These are phyloP conservation scores for Lagodon rhomboides DNA, from an alignment of 2,797 vertebrate genomes.

Conservation along the genomic window DNA sequence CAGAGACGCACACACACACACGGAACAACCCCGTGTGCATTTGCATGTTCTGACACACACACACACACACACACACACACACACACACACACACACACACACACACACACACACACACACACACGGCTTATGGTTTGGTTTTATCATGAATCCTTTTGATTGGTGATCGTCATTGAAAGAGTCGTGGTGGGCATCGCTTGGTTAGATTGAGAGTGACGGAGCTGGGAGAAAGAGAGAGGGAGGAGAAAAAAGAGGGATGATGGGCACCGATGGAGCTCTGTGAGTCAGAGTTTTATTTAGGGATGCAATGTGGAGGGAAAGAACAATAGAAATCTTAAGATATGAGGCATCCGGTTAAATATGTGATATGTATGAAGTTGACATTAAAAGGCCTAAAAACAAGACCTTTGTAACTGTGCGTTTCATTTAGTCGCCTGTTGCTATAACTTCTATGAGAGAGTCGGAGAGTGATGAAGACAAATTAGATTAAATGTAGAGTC, in stretches of 20 bases:
- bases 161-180: conserved; percentile 36
- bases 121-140: background rate
- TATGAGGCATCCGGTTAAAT: too few relatives aligned
- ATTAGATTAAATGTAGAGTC: too few relatives aligned
- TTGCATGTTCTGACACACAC: background rate
- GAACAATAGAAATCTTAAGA: background rate
- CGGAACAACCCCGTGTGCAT: background rate
- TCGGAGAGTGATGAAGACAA: too few relatives aligned
- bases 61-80: conserved; percentile 15
- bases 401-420: too few relatives aligned
- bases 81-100: conserved; percentile 12
- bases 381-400: too few relatives aligned
- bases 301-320: background rate
- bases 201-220: conserved; percentile 17
- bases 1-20: conserved; percentile 15
- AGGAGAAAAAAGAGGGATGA: background rate
- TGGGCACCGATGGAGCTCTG: background rate
- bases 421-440: too few relatives aligned
- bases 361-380: too few relatives aligned
- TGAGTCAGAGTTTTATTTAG: background rate
- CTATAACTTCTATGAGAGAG: too few relatives aligned
- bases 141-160: conserved; percentile 58
- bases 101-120: conserved; percentile 14
- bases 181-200: background rate
- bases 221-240: background rate